Evolutionary conservation across 2,113 vertebrate species (phyloP).

Genomic region (Gambusia holbrooki): DNA sequence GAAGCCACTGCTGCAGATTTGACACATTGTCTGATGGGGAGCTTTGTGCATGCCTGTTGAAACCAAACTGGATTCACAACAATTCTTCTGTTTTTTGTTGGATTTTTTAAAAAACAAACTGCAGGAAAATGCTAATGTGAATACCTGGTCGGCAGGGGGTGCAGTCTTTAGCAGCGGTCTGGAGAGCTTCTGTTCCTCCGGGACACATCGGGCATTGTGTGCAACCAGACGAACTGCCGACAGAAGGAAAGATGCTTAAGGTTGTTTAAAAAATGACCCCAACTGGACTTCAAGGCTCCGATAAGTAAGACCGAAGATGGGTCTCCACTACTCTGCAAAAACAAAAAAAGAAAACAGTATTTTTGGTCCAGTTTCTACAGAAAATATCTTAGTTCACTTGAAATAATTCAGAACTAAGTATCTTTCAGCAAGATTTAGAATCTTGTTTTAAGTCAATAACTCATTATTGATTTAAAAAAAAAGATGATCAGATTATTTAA

Average conservation of each 20-base stretch:
- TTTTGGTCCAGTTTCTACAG: too few relatives aligned
- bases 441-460: too few relatives aligned
- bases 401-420: too few relatives aligned
- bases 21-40: constrained; percentile 76
- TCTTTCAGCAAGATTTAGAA: too few relatives aligned
- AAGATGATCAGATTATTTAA: too few relatives aligned
- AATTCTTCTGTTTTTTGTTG: not conserved
- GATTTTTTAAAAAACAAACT: not conserved
- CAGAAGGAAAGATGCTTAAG: not conserved
- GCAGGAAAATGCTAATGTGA: not conserved
- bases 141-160: constrained; percentile 83
- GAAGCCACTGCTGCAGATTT: constrained; percentile 82
- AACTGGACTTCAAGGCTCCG: not conserved
- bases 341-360: too few relatives aligned
- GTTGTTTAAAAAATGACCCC: not conserved
- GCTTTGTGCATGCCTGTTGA: constrained; percentile 84
- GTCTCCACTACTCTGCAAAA: not conserved
- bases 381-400: too few relatives aligned
- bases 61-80: constrained; percentile 22
- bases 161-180: constrained; percentile 73
- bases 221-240: constrained; percentile 81
- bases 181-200: constrained; percentile 79
- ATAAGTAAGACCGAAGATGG: not conserved
- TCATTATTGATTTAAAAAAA: too few relatives aligned
- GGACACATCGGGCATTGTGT: constrained; percentile 77